Base-by-base conservation (phyloP, 2,888 invertebrate species). In the Bombylius discolor region DNA sequence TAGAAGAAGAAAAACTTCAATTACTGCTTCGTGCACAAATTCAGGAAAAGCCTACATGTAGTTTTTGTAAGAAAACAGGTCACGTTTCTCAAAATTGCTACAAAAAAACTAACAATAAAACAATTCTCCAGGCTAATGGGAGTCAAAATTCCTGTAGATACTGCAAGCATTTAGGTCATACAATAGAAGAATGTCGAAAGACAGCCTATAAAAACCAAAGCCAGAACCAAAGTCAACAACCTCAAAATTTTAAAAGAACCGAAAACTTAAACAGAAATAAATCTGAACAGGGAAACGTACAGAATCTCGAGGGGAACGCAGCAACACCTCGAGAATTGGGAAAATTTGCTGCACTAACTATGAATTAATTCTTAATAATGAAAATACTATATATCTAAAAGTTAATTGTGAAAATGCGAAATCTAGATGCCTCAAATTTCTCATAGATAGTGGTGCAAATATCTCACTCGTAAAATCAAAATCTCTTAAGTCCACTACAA, bases 71-170 rank as follows among this genome's bases (percentile, higher is more conserved):
- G 8, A 36, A 36, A 7, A 7, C 34, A 36, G 8, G 34, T 36
- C 34, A 36, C 8, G 4, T 7, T 8, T 7, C 34, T 7, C 34
- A 52, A 50, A 5, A 53, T 51, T 14, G 57, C 51, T 5, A 33
- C 51, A 4, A 53, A 57, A 52, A 55, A 57, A 13, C 55, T 53
- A 51, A 59, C 55, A 45, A 33, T 59, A 14, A 9, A 47, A 14
- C 39, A 33, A 32, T 36, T 57, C 31, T 50, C 51, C 11, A 55
- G 47, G 5, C n/a, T 52, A 34, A 14, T 47, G 14, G 8, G 5
- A 5, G 13, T 5, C 5, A 46, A 46, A 52, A 46, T 39, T 51
- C 31, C 39, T 51, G 51, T 13, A 44, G 32, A 31, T 39, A 42
- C 39, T 51, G 51, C 8, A 44, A 51, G 23, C 11, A 14, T 31